Evolutionary conservation across 2,888 invertebrate species (phyloP).

Genomic region (Tholera decimalis): DNA sequence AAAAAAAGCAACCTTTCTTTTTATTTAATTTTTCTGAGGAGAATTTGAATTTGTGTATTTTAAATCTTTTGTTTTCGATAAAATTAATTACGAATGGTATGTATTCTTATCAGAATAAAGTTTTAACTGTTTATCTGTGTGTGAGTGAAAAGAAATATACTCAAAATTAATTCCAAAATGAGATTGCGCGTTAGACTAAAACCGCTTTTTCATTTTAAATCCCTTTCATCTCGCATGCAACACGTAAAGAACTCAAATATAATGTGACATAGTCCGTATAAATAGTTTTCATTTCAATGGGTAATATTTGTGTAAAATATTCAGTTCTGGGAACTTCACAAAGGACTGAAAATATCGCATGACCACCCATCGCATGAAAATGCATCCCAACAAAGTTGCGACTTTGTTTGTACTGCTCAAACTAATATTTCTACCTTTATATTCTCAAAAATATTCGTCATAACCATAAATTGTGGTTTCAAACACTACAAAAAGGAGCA

Average conservation of each 20-base stretch:
- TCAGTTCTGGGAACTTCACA: conserved; percentile 36
- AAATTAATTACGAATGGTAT: neutral
- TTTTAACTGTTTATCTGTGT: neutral
- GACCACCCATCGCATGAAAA: conserved; percentile 39
- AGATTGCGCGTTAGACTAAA: neutral
- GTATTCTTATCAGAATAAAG: neutral
- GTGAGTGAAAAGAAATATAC: neutral
- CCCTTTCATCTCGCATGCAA: conserved; percentile 9
- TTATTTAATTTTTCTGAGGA: no score
- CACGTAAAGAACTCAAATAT: conserved; percentile 20
- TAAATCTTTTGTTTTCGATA: neutral
- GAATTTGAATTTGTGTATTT: no score
- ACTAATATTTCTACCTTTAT: conserved; percentile 46
- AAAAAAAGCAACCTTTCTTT: no score
- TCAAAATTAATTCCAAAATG: neutral
- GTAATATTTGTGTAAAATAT: conserved; percentile 40
- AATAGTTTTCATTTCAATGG: conserved; percentile 39
- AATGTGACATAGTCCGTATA: conserved; percentile 28
- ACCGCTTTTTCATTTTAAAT: conserved; percentile 14
- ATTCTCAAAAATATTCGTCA: conserved; percentile 47
- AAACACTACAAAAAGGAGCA: conserved; percentile 57
- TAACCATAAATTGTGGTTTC: conserved; percentile 55
- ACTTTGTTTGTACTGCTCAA: conserved; percentile 34
- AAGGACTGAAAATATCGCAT: conserved; percentile 38
- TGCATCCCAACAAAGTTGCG: conserved; percentile 28